Evolutionary conservation across 2,888 invertebrate genomes (phyloP), one percentile per base, ranked within the genome.

Genomic region (Rotaria magnacalcarata): DNA sequence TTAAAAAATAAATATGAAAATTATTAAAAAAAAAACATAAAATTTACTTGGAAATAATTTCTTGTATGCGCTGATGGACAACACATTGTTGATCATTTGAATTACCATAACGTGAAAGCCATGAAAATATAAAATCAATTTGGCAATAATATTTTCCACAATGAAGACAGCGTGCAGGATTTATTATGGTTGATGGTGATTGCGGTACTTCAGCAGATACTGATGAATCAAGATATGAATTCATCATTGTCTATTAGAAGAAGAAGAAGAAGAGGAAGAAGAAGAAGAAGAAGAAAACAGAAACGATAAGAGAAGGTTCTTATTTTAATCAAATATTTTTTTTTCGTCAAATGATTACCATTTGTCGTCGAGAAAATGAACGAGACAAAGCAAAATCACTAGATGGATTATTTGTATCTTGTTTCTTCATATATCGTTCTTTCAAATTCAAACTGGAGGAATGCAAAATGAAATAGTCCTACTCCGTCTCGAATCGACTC

Each of bases 41-140:
- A 27, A 67, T n/a, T 34, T 67, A 67, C 67, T 67, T 67, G 0
- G 67, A 67, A 11, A 67, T 67, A 67, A 60, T 60, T 0, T 67
- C 67, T 67, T 67, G 67, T 67, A 67, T 67, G 34, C 34, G 67
- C 16, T 67, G 67, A 67, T 34, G 8, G 11, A 67, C 27, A 16
- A 27, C 16, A 34, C 34, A 34, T 67, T 67, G 67, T 67, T 67
- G 67, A 67, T 67, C 67, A 27, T 67, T 27, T 14, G 67, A 67
- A 67, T 67, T 27, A 2, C 67, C 67, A 34, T 67, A 67, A 67
- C 67, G 67, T 67, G 67, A n/a, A 27, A 67, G 27, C n/a, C 67
- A 67, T 67, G 67, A 67, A 67, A 67, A 67, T 27, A 67, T 34
- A 34, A 67, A 67, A 67, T 67, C 67, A 67, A 67, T 67, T 67